phyloP scores from a whole-genome alignment of 1,140 invertebrate species.

The Agrilus planipennis region DNA sequence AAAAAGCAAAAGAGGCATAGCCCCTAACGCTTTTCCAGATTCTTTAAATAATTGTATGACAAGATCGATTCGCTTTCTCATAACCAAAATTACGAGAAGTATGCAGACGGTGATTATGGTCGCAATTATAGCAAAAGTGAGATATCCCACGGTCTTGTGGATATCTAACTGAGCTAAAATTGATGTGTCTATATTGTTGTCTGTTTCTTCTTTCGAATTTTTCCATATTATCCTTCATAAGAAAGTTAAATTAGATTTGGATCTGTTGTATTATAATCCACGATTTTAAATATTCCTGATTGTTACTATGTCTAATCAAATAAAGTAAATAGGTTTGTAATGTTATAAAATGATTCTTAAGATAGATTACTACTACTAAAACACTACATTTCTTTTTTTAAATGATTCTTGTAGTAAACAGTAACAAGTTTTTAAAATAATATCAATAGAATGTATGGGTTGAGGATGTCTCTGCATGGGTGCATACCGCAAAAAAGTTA shows the following conservation, averaged over 20 bases:
- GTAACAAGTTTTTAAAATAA: no score
- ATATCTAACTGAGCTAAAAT: slow-evolving; percentile 10
- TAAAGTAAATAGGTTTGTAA: no score
- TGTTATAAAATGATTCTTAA: no score
- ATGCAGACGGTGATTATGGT: slow-evolving; percentile 51
- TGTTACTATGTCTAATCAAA: no score
- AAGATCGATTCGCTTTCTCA: slow-evolving; percentile 59
- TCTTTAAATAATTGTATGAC: slow-evolving; percentile 62
- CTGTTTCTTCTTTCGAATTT: slow-evolving; percentile 9
- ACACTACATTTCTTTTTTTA: no score
- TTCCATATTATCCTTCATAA: slow-evolving; percentile 17
- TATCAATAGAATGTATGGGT: no score
- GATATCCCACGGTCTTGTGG: slow-evolving; percentile 31
- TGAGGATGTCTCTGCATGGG: no score
- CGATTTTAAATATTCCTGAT: no score
- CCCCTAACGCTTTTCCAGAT: slow-evolving; percentile 57
- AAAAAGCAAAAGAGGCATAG: slow-evolving; percentile 61
- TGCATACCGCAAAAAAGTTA: no score
- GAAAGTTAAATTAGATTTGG: slow-evolving; percentile 2
- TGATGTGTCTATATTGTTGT: background rate
- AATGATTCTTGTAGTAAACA: no score
- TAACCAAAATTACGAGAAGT: slow-evolving; percentile 52
- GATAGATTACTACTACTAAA: no score
- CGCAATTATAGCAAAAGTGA: slow-evolving; percentile 46
- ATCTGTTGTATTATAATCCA: no score